Conservation (phyloP, 2,888 invertebrate genomes). For the Xestia xanthographa region DNA sequence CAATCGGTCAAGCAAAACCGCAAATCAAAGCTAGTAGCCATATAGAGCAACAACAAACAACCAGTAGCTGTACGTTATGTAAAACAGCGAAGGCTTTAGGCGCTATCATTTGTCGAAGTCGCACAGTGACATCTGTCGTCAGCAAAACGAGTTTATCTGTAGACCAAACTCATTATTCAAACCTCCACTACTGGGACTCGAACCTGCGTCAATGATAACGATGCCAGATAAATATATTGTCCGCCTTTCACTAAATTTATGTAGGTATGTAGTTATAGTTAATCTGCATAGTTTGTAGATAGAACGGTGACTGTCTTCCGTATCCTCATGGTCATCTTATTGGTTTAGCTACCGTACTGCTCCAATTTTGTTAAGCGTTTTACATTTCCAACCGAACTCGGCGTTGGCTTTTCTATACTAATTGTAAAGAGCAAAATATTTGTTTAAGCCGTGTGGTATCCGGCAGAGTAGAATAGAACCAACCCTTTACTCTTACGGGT, state of each 20-base stretch:
- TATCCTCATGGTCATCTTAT: conserved; percentile 57
- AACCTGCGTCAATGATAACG: conserved; percentile 73
- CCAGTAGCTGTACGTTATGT: conserved; percentile 66
- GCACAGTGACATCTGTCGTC: conserved; percentile 83
- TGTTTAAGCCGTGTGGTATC: too few relatives aligned
- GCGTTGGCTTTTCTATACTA: neutral
- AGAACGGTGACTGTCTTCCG: conserved; percentile 59
- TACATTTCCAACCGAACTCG: neutral
- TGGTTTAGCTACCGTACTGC: conserved; percentile 4
- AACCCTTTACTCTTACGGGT: too few relatives aligned
- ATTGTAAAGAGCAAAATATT: too few relatives aligned
- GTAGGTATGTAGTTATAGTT: conserved; percentile 53
- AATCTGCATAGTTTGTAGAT: conserved; percentile 53
- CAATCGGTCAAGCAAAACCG: conserved; percentile 29
- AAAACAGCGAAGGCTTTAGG: conserved; percentile 71
- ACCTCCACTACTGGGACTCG: conserved; percentile 76
- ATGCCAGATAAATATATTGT: conserved; percentile 69
- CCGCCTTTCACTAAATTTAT: conserved; percentile 70
- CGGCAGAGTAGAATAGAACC: too few relatives aligned
- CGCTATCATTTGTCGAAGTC: conserved; percentile 83
- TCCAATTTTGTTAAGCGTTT: conserved; percentile 13
- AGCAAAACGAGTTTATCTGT: conserved; percentile 82
- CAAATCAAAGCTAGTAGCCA: conserved; percentile 27
- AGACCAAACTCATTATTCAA: conserved; percentile 81
- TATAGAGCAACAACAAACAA: conserved; percentile 38